These are phyloP conservation scores for Austrofundulus limnaeus DNA, from an alignment of 2,113 vertebrate genomes.

Conservation along the genomic window DNA sequence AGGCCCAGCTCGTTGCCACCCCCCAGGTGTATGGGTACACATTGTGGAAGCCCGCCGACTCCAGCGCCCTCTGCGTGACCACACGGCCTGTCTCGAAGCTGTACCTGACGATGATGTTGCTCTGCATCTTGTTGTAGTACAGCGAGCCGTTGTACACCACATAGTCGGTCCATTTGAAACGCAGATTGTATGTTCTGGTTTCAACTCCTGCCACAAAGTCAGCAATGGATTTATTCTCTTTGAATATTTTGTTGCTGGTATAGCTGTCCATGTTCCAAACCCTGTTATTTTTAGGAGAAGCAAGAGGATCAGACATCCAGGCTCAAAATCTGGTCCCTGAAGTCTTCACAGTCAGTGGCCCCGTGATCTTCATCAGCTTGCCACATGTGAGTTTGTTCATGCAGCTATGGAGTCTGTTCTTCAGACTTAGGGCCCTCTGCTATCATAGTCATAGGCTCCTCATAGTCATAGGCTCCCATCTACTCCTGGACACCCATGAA, in stretches of 20 bases:
- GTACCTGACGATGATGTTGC: constrained; percentile 96
- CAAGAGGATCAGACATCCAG: constrained; percentile 97
- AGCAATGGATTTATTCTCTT: constrained; percentile 90
- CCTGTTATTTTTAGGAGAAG: constrained; percentile 89
- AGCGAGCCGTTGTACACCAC: constrained; percentile 97
- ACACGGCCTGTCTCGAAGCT: constrained; percentile 91
- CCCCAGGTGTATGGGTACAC: constrained; percentile 99
- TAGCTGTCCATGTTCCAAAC: constrained; percentile 99
- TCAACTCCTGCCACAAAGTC: constrained; percentile 93
- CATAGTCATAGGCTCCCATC: constrained; percentile 93
- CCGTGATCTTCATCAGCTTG: constrained; percentile 97
- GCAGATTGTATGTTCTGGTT: constrained; percentile 94
- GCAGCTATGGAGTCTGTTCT: constrained; percentile 91
- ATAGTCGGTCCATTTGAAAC: constrained; percentile 98
- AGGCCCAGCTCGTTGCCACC: constrained; percentile 97
- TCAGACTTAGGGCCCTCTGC: constrained; percentile 88
- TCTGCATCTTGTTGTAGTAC: constrained; percentile 99
- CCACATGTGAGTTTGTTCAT: constrained; percentile 98
- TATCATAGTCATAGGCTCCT: constrained; percentile 99
- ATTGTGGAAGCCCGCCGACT: constrained; percentile 95
- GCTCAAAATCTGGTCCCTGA: constrained; percentile 97
- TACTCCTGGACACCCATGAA: constrained; percentile 95
- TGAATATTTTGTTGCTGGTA: constrained; percentile 96
- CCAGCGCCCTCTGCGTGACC: constrained; percentile 90
- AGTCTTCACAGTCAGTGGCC: constrained; percentile 93